Evolutionary conservation across 2,113 vertebrate genomes (phyloP).

Genomic region (Nothocercus julius): DNA sequence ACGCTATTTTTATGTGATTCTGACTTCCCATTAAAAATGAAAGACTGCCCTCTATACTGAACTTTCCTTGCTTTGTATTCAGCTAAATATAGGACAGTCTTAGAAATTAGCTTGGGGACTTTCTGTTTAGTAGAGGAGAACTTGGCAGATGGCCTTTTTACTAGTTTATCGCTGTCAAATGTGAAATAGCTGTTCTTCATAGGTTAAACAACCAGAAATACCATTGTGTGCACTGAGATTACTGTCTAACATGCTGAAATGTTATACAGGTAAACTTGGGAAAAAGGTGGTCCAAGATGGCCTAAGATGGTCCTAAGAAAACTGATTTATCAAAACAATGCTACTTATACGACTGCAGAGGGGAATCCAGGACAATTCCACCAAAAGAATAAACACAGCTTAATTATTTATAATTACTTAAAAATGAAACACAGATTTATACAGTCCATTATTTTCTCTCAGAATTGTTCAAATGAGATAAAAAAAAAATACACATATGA

Average conservation of each 20-base stretch:
- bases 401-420: neutral
- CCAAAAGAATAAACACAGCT: neutral
- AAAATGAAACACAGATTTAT: neutral
- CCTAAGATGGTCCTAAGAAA: neutral
- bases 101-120: neutral
- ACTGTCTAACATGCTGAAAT: neutral
- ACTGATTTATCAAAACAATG: neutral
- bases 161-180: neutral
- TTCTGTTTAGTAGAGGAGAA: neutral
- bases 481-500: neutral
- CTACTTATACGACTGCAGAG: neutral
- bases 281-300: neutral
- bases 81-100: neutral
- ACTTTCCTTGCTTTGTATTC: neutral
- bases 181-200: neutral
- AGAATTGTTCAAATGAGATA: neutral
- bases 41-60: conserved; percentile 37
- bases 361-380: neutral
- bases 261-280: neutral
- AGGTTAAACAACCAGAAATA: neutral
- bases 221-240: neutral
- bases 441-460: neutral
- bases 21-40: conserved; percentile 40
- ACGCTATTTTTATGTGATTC: conserved; percentile 8
- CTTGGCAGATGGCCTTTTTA: neutral